Base-by-base conservation (phyloP, 2,888 invertebrate species). In the Diabrotica balteata region DNA sequence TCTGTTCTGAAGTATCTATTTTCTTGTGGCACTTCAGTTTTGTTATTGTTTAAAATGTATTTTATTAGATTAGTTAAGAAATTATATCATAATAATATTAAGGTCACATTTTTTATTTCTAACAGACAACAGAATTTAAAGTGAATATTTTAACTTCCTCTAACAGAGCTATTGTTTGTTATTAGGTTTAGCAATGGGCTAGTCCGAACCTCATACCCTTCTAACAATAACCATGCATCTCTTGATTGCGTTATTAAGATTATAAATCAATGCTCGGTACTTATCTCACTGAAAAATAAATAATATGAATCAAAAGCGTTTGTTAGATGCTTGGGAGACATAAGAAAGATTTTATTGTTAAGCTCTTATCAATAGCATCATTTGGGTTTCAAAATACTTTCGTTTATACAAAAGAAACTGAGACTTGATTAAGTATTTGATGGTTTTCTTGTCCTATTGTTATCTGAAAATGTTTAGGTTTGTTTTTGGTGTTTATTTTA, bases 231-330 rank as follows among this genome's bases (percentile, higher is more conserved):
- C 53, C 42, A 42, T 43, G 43, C n/a, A 11, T 44, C 43, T 54
- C 43, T 43, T 54, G 57, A 66, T 61, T 50, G 61, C 60, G 44
- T 55, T 44, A 55, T 61, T 43, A 47, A 32, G 57, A 43, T 43
- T 17, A 61, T 61, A 61, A 61, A 61, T 61, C 60, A 61, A 52
- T n/a, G 52, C 60, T 11, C 11, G 44, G 60, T 22, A 45, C 52
- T 52, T 61, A 61, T 61, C 44, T 61, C 52, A 61, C 52, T 50
- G 44, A 61, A 58, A 61, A 61, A 52, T 11, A 51, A 49, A 50
- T 42, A 49, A 42, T 10, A n/a, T 11, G 42, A 50, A 52, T 45
- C 22, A 61, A 53, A 52, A 52, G 11, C 22, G 52, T 61, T 61
- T 61, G 43, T 52, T 52, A 22, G 45, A 52, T 52, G 11, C 43